These are phyloP conservation scores for Hycleus cichorii DNA, from an alignment of 1,140 invertebrate genomes.

Conservation along the genomic window DNA sequence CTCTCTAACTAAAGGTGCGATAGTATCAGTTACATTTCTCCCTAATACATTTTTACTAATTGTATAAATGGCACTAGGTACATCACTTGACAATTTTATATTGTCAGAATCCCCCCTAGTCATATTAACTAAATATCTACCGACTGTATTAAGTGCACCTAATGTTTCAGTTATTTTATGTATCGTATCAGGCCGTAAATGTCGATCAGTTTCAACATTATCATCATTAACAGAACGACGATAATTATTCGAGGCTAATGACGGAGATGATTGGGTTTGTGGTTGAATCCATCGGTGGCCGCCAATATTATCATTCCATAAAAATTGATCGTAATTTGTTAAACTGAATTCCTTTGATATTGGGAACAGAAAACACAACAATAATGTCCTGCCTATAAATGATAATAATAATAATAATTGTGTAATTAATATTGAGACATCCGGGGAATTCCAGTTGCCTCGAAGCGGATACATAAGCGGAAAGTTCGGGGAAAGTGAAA, in stretches of 20 bases:
- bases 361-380: constrained; percentile 24
- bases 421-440: constrained; percentile 8
- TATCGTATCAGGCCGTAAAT: constrained; percentile 44
- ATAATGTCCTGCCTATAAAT: constrained; percentile 23
- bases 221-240: constrained; percentile 13
- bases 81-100: constrained; percentile 43
- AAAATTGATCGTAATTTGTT: constrained; percentile 23
- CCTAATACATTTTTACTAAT: constrained; percentile 75
- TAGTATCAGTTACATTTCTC: constrained; percentile 69
- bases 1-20: constrained; percentile 63
- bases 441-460: constrained; percentile 17
- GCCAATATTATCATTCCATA: constrained; percentile 22
- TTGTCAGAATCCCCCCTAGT: constrained; percentile 48
- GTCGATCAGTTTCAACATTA: constrained; percentile 23
- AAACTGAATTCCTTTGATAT: constrained; percentile 15
- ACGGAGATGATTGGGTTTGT: constrained; percentile 18
- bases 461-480: constrained; percentile 17
- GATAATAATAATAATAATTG: constrained; percentile 9
- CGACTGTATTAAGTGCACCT: constrained; percentile 74
- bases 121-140: constrained; percentile 75
- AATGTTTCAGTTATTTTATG: constrained; percentile 59
- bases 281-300: constrained; percentile 19
- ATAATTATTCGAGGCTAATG: constrained; percentile 13
- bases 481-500: constrained; percentile 24
- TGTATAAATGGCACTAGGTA: constrained; percentile 68